Percentiles rank a stretch among this genome's conserved stretches.
phyloP scores from a whole-genome alignment of 1,140 invertebrate species.

The Homarus americanus region DNA sequence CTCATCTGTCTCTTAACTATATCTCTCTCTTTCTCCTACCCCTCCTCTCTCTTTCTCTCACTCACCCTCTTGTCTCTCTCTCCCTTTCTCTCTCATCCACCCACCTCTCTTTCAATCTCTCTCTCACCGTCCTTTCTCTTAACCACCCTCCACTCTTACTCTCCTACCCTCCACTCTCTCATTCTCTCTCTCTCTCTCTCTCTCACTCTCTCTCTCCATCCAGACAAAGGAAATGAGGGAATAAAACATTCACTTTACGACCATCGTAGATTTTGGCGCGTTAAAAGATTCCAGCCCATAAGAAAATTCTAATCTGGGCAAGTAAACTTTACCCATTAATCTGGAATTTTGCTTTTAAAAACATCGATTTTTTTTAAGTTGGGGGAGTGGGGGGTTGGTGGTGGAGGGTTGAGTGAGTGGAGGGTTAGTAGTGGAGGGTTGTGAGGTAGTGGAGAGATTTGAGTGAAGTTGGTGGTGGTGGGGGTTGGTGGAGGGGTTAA shows the following conservation, averaged over 20 bases:
- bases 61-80: background rate
- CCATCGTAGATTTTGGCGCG: conserved; percentile 47
- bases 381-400: background rate
- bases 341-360: conserved; percentile 68
- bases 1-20: background rate
- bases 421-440: too few species aligned
- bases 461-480: too few species aligned
- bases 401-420: background rate
- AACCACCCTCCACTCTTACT: background rate
- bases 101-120: background rate
- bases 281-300: conserved; percentile 51
- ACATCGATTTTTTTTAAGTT: background rate
- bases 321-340: conserved; percentile 70
- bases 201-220: background rate
- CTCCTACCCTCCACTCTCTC: conserved; percentile 8
- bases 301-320: conserved; percentile 56
- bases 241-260: conserved; percentile 55
- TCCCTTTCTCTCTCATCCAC: background rate
- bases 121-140: background rate
- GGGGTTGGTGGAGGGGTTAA: too few species aligned
- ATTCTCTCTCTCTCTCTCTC: background rate
- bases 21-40: background rate
- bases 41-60: background rate
- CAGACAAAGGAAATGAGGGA: conserved; percentile 60
- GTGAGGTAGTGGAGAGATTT: too few species aligned